These are phyloP conservation scores for Rhaphigaster nebulosa DNA, from an alignment of 2,888 invertebrate genomes.

Conservation along the genomic window DNA sequence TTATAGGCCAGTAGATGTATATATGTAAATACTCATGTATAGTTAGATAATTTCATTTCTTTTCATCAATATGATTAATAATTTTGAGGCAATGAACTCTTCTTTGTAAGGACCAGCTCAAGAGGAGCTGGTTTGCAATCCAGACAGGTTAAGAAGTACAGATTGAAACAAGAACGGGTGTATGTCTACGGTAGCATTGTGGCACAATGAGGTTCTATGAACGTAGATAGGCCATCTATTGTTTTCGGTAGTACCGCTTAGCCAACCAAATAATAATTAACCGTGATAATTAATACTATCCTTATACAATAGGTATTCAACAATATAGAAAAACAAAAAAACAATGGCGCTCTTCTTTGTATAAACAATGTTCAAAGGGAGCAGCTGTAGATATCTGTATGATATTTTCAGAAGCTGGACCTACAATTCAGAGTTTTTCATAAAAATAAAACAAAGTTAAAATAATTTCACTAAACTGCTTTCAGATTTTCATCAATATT, in stretches of 20 bases:
- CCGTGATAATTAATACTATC: background rate
- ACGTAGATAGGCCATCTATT: background rate
- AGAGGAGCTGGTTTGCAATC: no score
- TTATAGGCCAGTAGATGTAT: no score
- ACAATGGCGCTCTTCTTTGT: background rate
- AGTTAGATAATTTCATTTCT: no score
- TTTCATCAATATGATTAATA: no score
- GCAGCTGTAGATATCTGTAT: background rate
- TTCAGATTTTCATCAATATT: no score
- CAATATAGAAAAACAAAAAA: background rate
- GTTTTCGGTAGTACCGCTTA: background rate
- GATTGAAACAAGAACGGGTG: background rate
- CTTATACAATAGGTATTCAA: background rate
- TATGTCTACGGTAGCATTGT: background rate
- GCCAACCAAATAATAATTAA: background rate
- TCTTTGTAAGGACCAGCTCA: no score
- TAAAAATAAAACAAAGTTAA: background rate
- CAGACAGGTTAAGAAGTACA: no score
- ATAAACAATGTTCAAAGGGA: background rate
- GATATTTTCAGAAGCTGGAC: background rate
- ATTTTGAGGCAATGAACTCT: no score
- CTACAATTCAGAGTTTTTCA: background rate
- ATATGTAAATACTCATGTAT: no score
- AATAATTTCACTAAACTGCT: no score
- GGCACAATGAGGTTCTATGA: background rate